These are phyloP conservation scores for Epinephelus moara DNA, from an alignment of 2,113 vertebrate genomes.

Conservation along the genomic window DNA sequence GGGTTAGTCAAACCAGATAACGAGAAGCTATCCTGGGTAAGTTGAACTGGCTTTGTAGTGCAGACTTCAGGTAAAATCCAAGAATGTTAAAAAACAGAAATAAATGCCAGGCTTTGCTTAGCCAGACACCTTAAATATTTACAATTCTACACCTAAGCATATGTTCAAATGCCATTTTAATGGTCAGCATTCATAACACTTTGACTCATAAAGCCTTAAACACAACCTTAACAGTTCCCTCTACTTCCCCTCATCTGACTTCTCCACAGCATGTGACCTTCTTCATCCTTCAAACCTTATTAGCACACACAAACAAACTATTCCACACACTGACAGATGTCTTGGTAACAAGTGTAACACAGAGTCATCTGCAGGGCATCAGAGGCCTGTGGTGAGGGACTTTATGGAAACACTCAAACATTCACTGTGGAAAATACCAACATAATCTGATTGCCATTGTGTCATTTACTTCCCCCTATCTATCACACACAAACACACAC, in stretches of 20 bases:
- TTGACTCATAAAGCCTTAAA: background rate
- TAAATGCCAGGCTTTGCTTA: background rate
- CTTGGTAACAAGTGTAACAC: conserved; percentile 25
- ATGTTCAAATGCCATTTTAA: background rate
- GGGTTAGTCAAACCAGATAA: too few relatives aligned
- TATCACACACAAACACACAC: background rate
- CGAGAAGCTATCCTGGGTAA: too few relatives aligned
- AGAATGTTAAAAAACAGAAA: too few relatives aligned
- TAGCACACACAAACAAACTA: background rate
- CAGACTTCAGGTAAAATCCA: too few relatives aligned
- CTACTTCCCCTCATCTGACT: conserved; percentile 8
- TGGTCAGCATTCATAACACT: background rate
- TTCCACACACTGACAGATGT: conserved; percentile 14
- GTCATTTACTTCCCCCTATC: background rate
- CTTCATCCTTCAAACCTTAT: conserved; percentile 25
- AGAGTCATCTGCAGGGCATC: conserved; percentile 25
- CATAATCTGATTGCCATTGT: conserved; percentile 27
- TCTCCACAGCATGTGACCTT: conserved; percentile 17
- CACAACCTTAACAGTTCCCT: background rate
- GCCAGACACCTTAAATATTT: background rate
- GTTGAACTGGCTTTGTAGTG: too few relatives aligned
- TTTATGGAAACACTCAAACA: conserved; percentile 20
- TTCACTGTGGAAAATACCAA: conserved; percentile 51
- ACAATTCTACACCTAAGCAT: background rate
- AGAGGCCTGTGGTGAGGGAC: background rate